A percentile compares a stretch with the other conserved stretches of the same genome.
These are phyloP conservation scores for Petrophora chlorosata DNA, from an alignment of 2,888 invertebrate species.

Conservation along the genomic window DNA sequence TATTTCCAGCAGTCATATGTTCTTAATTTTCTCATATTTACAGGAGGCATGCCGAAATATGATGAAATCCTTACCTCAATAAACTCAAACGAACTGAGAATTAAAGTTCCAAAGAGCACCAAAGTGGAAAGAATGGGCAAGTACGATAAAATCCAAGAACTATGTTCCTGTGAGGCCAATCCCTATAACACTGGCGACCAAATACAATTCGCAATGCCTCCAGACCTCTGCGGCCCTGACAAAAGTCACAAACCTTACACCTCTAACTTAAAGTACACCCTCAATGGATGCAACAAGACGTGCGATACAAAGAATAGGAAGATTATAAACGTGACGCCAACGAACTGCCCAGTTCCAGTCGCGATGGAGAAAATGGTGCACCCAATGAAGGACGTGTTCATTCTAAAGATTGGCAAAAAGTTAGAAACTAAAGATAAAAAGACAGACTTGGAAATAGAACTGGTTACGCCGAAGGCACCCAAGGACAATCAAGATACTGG, in stretches of 20 bases:
- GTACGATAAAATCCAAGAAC: conserved; percentile 70
- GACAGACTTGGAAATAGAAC: conserved; percentile 76
- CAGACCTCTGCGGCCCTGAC: conserved; percentile 52
- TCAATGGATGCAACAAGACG: conserved; percentile 54
- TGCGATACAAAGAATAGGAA: conserved; percentile 56
- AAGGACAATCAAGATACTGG: conserved; percentile 41
- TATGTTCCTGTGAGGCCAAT: conserved; percentile 68
- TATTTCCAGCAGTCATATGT: too few relatives aligned
- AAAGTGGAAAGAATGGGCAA: conserved; percentile 65
- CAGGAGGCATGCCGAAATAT: conserved; percentile 59
- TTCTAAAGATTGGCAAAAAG: conserved; percentile 77
- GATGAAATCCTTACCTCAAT: conserved; percentile 77
- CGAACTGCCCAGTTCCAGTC: conserved; percentile 69
- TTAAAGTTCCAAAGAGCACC: conserved; percentile 72
- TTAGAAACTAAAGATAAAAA: conserved; percentile 74
- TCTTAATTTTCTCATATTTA: conserved; percentile 17
- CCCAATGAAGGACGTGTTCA: conserved; percentile 73
- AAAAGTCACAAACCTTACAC: conserved; percentile 57
- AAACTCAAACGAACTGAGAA: conserved; percentile 74
- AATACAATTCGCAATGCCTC: conserved; percentile 71
- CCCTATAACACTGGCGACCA: conserved; percentile 72
- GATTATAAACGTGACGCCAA: conserved; percentile 69
- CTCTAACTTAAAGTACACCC: conserved; percentile 68
- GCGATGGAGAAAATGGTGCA: conserved; percentile 68
- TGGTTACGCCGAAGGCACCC: conserved; percentile 70